These are phyloP conservation scores for Coptodon bakossiorum DNA, from an alignment of 2,113 vertebrate species.

Conservation along the genomic window DNA sequence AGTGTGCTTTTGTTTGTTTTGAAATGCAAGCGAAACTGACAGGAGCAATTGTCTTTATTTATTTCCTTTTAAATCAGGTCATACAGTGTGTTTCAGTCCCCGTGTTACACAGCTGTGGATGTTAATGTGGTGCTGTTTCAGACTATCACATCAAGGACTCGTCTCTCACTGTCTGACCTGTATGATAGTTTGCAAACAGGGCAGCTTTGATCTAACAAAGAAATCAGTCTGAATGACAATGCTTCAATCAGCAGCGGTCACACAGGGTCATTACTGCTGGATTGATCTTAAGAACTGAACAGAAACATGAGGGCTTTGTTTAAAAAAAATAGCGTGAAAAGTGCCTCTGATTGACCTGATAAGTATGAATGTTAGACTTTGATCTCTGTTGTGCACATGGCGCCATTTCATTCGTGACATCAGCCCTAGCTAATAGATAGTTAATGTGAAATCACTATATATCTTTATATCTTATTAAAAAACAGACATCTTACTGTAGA, in stretches of 20 bases:
- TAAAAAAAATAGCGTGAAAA: slow-evolving; percentile 1
- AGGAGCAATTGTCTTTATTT: background rate
- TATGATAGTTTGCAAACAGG: background rate
- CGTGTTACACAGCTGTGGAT: background rate
- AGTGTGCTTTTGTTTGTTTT: background rate
- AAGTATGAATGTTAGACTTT: background rate
- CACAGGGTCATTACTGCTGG: background rate
- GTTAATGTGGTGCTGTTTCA: background rate
- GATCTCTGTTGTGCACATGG: background rate
- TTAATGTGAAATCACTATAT: background rate
- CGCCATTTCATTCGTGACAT: background rate
- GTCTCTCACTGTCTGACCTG: background rate
- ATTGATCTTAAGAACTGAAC: background rate
- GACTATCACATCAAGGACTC: background rate
- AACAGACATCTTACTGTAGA: background rate
- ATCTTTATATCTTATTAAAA: background rate
- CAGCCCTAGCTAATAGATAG: background rate
- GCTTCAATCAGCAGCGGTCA: background rate
- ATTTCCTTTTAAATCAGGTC: background rate
- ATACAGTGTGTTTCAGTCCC: background rate
- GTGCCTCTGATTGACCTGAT: background rate
- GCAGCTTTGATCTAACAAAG: background rate
- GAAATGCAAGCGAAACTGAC: background rate
- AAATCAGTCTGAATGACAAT: slow-evolving; percentile 20
- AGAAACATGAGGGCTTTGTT: fast-evolving